Base-by-base conservation (phyloP, 1,140 invertebrate genomes). In the Drosophila miranda region DNA sequence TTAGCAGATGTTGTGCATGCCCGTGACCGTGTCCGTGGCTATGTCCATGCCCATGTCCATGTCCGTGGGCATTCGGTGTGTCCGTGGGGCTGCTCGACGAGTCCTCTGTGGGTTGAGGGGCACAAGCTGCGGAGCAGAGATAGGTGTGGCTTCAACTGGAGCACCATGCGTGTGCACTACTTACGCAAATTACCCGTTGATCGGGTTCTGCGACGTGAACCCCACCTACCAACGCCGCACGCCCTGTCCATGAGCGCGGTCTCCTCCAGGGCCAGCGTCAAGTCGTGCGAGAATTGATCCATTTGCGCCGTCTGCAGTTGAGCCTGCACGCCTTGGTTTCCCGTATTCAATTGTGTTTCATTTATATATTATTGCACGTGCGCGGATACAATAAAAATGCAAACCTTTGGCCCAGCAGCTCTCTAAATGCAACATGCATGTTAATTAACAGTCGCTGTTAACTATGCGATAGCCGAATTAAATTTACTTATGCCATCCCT, bases 231-330 rank as follows among this genome's bases (percentile, higher is more conserved):
- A 92, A 89, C 93, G 71, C 82, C 93, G 70, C 93, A 93, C 57
- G 93, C 94, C 66, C 93, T 94, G 53, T 94, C 93, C 91, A 93
- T 95, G 89, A 93, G 83, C 91, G 94, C 92, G 70, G 94, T 94
- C 91, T 97, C 96, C 91, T 97, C 96, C 54, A 97, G 92, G 75
- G 96, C 96, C 89, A 95, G 93, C 80, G 94, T 95, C 78, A 97
- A 93, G 91, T 97, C 96, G 91, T 96, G 95, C 56, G 96, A 96
- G 78, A 97, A 92, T 87, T 96, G 94, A 92, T 97, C 96, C 96
- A 97, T 97, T 38, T 38, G 34, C 92, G 43, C 64, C 63, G 57
- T 46, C 56, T 54, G 52, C 52, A 38, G 34, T 38, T 38, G 34
- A 38, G 34, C 34, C 34, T 38, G 34, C 34, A 38, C 11, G 34